These are phyloP conservation scores for Festucalex cinctus DNA, from an alignment of 2,113 vertebrate genomes.

Conservation along the genomic window DNA sequence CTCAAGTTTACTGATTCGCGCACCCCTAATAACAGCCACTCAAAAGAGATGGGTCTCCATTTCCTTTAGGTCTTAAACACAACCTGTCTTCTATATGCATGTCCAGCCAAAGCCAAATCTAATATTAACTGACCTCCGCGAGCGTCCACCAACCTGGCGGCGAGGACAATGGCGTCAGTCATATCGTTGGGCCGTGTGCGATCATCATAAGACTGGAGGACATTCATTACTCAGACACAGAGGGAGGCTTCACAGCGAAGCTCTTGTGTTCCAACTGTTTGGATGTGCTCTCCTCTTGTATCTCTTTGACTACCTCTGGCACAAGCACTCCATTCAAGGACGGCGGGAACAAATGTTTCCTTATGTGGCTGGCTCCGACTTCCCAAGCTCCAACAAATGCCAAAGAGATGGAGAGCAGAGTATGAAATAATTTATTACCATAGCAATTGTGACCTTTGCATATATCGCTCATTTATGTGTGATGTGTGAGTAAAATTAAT, in stretches of 20 bases:
- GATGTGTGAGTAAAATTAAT: too few species aligned
- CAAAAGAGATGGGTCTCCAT: too few species aligned
- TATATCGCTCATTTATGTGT: too few species aligned
- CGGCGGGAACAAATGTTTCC: constrained; percentile 87
- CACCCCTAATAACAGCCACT: too few species aligned
- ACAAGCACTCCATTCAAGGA: constrained; percentile 89
- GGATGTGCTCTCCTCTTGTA: constrained; percentile 76
- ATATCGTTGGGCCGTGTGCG: constrained; percentile 56
- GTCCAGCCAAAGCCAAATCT: constrained; percentile 21
- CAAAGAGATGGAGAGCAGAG: constrained; percentile 47
- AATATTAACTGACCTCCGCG: constrained; percentile 46
- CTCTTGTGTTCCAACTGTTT: constrained; percentile 72
- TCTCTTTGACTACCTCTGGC: constrained; percentile 77
- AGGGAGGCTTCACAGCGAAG: constrained; percentile 69
- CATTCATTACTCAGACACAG: constrained; percentile 61
- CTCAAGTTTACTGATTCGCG: too few species aligned
- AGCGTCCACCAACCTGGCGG: constrained; percentile 35
- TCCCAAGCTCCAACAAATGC: constrained; percentile 52
- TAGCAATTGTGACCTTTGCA: constrained; percentile 52
- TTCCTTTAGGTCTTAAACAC: not conserved
- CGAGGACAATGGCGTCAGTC: constrained; percentile 64
- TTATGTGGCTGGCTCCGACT: constrained; percentile 80
- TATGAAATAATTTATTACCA: constrained; percentile 43
- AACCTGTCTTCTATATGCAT: not conserved
- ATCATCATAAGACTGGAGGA: constrained; percentile 61